Conservation (phyloP, 2,888 invertebrate genomes). For the Isoperla grammatica region DNA sequence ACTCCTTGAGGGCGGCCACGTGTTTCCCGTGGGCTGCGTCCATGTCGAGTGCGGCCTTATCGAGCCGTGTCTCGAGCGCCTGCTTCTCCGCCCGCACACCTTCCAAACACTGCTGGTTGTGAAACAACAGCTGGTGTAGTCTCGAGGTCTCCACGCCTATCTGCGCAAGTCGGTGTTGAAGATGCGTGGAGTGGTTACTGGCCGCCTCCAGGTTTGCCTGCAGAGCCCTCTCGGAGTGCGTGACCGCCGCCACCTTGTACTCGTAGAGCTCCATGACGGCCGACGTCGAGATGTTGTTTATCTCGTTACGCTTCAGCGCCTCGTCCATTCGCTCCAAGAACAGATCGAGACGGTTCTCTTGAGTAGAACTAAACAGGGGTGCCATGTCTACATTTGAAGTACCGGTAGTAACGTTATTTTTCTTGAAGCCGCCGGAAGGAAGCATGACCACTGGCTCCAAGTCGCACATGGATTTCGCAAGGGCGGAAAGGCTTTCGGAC, state of each 20-base stretch:
- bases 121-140: slow-evolving; percentile 46
- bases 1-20: no score
- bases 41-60: slow-evolving; percentile 10
- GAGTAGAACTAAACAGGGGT: slow-evolving; percentile 45
- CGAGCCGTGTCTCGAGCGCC: slow-evolving; percentile 15
- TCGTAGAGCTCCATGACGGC: slow-evolving; percentile 68
- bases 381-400: slow-evolving; percentile 38
- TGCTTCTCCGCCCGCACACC: slow-evolving; percentile 41
- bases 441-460: slow-evolving; percentile 40
- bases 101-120: slow-evolving; percentile 48
- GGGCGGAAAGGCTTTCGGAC: slow-evolving; percentile 39
- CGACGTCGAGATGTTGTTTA: slow-evolving; percentile 55
- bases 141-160: slow-evolving; percentile 46
- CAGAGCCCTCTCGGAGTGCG: slow-evolving; percentile 47
- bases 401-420: slow-evolving; percentile 12
- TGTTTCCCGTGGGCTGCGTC: no score
- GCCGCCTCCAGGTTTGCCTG: slow-evolving; percentile 49
- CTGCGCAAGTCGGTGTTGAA: slow-evolving; percentile 49
- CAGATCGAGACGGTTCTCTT: slow-evolving; percentile 49
- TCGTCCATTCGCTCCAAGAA: slow-evolving; percentile 47
- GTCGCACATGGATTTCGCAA: slow-evolving; percentile 40
- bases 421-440: slow-evolving; percentile 32
- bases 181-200: slow-evolving; percentile 46
- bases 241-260: slow-evolving; percentile 52
- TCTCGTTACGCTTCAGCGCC: slow-evolving; percentile 41